Conservation (phyloP, 92 coral and sea anemone species). For the Phenganax stokvisi region DNA sequence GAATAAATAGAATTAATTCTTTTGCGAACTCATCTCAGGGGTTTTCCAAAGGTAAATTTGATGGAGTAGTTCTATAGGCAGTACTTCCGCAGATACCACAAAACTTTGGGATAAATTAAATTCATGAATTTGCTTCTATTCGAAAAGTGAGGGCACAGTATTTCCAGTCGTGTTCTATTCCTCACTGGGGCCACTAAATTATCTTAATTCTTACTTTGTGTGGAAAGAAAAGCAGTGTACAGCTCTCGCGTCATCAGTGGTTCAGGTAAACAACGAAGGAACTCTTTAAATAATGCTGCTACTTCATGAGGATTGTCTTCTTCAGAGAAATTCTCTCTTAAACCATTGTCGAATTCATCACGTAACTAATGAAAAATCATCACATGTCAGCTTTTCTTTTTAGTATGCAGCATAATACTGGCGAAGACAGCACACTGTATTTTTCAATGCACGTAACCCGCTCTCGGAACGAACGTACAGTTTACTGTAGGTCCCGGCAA, state of each 20-base stretch:
- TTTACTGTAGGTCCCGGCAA: neutral
- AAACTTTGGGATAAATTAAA: too few relatives aligned
- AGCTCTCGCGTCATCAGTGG: constrained; percentile 91
- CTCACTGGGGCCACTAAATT: neutral
- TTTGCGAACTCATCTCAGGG: too few relatives aligned
- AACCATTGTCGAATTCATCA: constrained; percentile 85
- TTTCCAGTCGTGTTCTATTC: neutral
- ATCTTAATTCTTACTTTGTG: constrained; percentile 63
- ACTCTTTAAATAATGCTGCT: constrained; percentile 96
- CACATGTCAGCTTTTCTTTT: neutral
- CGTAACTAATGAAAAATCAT: constrained; percentile 62
- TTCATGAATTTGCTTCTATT: too few relatives aligned
- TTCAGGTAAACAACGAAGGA: constrained; percentile 88
- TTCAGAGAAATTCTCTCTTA: constrained; percentile 73
- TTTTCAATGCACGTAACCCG: too few relatives aligned
- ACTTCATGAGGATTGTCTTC: constrained; percentile 96
- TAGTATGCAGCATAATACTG: neutral
- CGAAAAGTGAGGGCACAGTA: neutral
- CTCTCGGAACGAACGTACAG: too few relatives aligned
- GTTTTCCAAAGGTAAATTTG: too few relatives aligned
- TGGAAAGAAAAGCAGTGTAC: constrained; percentile 83
- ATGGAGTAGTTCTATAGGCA: too few relatives aligned
- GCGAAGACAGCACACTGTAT: too few relatives aligned
- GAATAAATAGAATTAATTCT: too few relatives aligned
- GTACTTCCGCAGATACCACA: too few relatives aligned